Base-by-base conservation (phyloP, 2,113 vertebrate species). In the Corapipo altera region DNA sequence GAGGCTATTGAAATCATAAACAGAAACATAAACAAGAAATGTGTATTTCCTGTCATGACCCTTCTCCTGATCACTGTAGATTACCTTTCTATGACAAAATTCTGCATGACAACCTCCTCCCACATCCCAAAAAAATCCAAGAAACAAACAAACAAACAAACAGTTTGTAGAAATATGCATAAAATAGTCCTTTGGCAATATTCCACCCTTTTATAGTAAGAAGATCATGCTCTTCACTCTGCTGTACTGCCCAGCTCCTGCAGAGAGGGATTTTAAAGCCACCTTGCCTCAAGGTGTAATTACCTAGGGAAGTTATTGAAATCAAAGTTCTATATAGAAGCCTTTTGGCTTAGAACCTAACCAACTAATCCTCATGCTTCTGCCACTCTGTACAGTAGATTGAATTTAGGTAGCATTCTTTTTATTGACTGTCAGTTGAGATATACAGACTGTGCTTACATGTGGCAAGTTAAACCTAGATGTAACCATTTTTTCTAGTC, bases 41-140 rank as follows among this genome's bases (percentile, higher is more conserved):
- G 8, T 54, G 3, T 62, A 26, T 78, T 91, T 89, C 9, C n/a
- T 85, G 26, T 82, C 49, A 39, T 6, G 30, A 54, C 11, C 10
- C 19, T 75, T 87, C 49, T 9, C 23, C 48, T 95, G 23, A 65
- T 82, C 28, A 49, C 57, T 49, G 44, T 32, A 76, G 8, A 6
- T 72, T 52, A 41, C 44, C 17, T 65, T 89, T 74, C 32, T 59
- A 3, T 23, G 52, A 41, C 26, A 62, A 70, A 83, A 73, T 84
- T 59, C 37, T 52, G 59, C 15, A 65, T 3, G 4, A 39, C 10
- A 85, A 28, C 28, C 20, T 71, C 32, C 11, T 17, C 35, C 2
- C 0, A 16, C 4, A 30, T 1, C 19, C 3, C 37, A 15, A 5
- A 43, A 27, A 24, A 1, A 15, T 22, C n/a, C 22, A 59, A 59